Base-by-base conservation (phyloP, 2,113 vertebrate genomes). In the Eulemur rufifrons region DNA sequence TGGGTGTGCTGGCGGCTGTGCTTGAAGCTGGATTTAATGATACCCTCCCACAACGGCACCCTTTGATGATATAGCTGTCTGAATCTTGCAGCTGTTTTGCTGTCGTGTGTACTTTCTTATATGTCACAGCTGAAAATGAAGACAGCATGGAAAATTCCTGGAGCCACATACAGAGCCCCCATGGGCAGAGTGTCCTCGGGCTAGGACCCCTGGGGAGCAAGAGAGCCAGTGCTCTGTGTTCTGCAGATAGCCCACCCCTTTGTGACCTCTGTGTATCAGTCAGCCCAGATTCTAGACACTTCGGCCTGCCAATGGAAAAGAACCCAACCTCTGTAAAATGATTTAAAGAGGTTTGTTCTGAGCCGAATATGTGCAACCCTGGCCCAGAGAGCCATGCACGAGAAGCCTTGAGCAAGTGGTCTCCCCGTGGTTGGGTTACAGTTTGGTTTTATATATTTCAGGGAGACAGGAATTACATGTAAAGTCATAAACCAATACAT, bases 11-110 rank as follows among this genome's bases (percentile, higher is more conserved):
- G 86, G n/a, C 1, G 20, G 64, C 66, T 61, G 47, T 17, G 2
- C 32, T 78, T 20, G 77, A 87, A 96, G 81, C 82, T 89, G 77
- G 81, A 47, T 81, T 91, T 81, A 86, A 92, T 81, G 91, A 92
- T 77, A 39, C 59, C 68, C 81, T 81, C 61, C 27, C 39, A 77
- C n/a, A 64, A 59, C 52, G 17, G 54, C 59, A 27, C 21, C 87
- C 84, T 77, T 50, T 69, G 66, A 78, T 71, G 37, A 64, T 76
- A 54, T 32, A 50, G 73, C 81, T 73, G 39, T 91, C 64, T 37
- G 8, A 89, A 15, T 73, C 61, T 82, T 52, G 27, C 52, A 93
- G 71, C 94, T 97, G 87, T 81, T 88, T 59, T 9, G 20, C 32
- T 18, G 6, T 14, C 50, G 8, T 59, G 13, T 29, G 32, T n/a